A percentile compares a stretch with the other conserved stretches of the same genome.
Conservation (phyloP, 2,888 invertebrate genomes). For the Dryococelus australis region DNA sequence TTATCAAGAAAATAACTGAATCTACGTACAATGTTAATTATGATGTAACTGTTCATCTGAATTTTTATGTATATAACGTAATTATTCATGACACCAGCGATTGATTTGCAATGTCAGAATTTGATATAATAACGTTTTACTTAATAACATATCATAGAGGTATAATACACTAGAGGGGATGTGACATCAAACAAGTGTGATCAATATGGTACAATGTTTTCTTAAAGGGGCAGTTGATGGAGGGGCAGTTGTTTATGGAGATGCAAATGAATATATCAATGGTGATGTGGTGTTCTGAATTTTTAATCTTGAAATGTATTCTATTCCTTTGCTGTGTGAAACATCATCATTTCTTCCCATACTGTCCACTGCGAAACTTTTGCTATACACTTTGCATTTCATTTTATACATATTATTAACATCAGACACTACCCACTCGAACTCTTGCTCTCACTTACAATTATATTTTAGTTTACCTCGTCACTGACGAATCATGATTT, state of each 20-base stretch:
- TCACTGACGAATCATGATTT: neutral
- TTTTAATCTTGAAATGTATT: neutral
- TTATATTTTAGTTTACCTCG: neutral
- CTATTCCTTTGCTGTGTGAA: neutral
- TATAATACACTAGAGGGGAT: too few relatives aligned
- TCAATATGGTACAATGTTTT: too few relatives aligned
- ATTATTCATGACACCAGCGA: too few relatives aligned
- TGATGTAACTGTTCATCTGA: too few relatives aligned
- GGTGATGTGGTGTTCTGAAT: neutral
- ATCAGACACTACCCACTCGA: neutral
- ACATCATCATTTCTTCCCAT: neutral
- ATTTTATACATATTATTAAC: neutral
- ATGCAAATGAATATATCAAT: neutral
- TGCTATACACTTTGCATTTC: neutral
- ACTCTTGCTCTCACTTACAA: neutral
- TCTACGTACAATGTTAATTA: too few relatives aligned
- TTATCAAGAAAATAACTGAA: too few relatives aligned
- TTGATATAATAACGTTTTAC: too few relatives aligned
- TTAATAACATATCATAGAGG: too few relatives aligned
- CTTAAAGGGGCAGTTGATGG: neutral
- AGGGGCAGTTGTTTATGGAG: neutral
- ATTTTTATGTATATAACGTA: too few relatives aligned
- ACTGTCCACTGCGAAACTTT: neutral
- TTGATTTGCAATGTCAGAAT: too few relatives aligned
- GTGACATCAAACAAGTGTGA: too few relatives aligned